phyloP scores from a whole-genome alignment of 2,113 vertebrate species.

The Pimephales promelas region DNA sequence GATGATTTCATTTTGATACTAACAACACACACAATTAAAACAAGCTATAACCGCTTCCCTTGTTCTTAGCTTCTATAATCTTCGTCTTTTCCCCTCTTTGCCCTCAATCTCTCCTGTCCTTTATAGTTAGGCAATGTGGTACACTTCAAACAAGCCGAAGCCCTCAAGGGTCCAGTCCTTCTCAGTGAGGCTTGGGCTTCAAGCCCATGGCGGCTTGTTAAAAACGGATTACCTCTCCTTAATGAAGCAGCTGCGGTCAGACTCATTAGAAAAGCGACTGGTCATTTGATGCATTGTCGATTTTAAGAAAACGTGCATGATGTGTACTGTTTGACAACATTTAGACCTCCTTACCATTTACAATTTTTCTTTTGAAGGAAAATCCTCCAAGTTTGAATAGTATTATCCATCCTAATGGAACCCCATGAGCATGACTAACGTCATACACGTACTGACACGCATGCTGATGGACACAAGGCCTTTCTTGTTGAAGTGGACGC shows the following conservation, averaged over 20 bases:
- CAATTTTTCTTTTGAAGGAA: neutral
- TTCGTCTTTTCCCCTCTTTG: neutral
- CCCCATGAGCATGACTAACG: neutral
- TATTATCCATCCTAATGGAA: neutral
- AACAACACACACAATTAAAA: conserved; percentile 3
- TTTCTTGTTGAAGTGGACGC: conserved; percentile 30
- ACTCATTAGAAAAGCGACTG: conserved; percentile 59
- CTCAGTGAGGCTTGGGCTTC: neutral
- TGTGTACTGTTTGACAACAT: conserved; percentile 24
- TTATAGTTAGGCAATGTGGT: neutral
- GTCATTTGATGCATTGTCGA: conserved; percentile 53
- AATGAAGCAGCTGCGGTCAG: conserved; percentile 49
- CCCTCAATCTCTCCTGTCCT: conserved; percentile 25
- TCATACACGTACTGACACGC: conserved; percentile 14
- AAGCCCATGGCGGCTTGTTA: conserved; percentile 63
- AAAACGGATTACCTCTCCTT: conserved; percentile 67
- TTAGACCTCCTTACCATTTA: neutral
- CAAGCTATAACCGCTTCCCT: neutral
- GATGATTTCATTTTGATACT: conserved; percentile 29
- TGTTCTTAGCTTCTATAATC: neutral
- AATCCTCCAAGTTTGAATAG: neutral
- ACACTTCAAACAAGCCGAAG: conserved; percentile 48
- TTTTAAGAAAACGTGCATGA: conserved; percentile 15
- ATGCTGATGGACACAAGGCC: neutral
- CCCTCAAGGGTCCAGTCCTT: conserved; percentile 6